Evolutionary conservation across 2,797 vertebrate species (phyloP).

Genomic region (Micromesistius poutassou): DNA sequence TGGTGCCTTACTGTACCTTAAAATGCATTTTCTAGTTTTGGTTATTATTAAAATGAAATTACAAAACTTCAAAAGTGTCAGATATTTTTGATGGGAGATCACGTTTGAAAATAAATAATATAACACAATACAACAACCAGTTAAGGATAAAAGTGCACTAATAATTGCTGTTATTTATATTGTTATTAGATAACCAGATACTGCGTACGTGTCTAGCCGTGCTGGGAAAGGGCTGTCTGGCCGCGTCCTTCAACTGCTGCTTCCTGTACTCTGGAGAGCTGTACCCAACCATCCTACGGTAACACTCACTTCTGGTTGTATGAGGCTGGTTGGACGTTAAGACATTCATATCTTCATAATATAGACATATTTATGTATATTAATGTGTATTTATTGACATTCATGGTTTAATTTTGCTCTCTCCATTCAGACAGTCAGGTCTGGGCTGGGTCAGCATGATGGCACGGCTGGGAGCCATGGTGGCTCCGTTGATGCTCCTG

Average conservation of each 20-base stretch:
- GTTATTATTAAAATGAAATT: too few species aligned
- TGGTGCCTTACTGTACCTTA: too few species aligned
- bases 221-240: slow-evolving; percentile 88
- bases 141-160: too few species aligned
- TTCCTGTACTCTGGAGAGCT: slow-evolving; percentile 88
- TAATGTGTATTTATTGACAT: background rate
- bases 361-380: too few species aligned
- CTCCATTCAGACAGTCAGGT: slow-evolving; percentile 78
- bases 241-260: slow-evolving; percentile 85
- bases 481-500: slow-evolving; percentile 77
- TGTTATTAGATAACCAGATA: slow-evolving; percentile 70
- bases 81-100: slow-evolving; percentile 5
- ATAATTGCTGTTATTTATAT: background rate
- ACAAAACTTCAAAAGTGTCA: background rate
- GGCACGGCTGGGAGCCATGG: slow-evolving; percentile 79
- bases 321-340: background rate
- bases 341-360: too few species aligned
- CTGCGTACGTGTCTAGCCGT: slow-evolving; percentile 82
- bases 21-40: too few species aligned
- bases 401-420: background rate
- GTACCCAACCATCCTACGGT: slow-evolving; percentile 88
- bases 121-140: too few species aligned
- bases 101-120: too few species aligned
- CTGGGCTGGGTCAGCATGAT: slow-evolving; percentile 80
- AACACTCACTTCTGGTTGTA: slow-evolving; percentile 8